Conservation (phyloP, 1,140 invertebrate genomes). For the Drosophila fuyamai region DNA sequence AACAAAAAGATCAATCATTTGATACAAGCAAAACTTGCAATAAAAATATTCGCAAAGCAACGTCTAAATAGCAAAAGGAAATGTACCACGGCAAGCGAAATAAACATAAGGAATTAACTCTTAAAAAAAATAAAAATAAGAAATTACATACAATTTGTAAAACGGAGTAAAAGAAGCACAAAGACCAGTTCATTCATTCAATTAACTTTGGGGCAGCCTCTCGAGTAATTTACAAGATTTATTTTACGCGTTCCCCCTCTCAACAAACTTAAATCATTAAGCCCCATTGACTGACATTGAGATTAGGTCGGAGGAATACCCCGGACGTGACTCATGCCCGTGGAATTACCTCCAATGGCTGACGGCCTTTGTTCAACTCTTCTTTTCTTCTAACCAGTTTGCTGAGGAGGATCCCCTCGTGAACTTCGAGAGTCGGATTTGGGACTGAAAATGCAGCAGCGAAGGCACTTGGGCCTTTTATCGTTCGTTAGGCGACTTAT, state of each 20-base stretch:
- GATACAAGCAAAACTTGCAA: conserved; percentile 41
- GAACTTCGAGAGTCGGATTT: conserved; percentile 21
- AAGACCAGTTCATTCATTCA: conserved; percentile 13
- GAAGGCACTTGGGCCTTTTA: conserved; percentile 7
- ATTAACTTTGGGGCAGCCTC: not conserved
- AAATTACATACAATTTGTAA: conserved; percentile 42
- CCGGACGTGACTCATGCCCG: conserved; percentile 69
- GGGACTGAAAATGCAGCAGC: not conserved
- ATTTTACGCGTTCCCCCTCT: conserved; percentile 14
- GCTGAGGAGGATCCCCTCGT: conserved; percentile 26
- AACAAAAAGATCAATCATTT: conserved; percentile 70
- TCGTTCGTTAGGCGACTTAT: conserved; percentile 36
- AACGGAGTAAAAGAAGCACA: not conserved
- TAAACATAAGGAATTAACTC: conserved; percentile 9
- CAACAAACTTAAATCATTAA: conserved; percentile 29
- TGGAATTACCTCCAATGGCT: conserved; percentile 23
- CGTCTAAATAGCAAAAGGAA: conserved; percentile 24
- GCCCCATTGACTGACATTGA: conserved; percentile 28
- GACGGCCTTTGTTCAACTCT: conserved; percentile 22
- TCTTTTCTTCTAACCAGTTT: conserved; percentile 58
- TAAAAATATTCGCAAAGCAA: conserved; percentile 15
- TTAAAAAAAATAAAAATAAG: conserved; percentile 28
- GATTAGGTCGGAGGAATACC: conserved; percentile 60
- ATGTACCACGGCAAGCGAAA: conserved; percentile 26
- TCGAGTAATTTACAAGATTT: conserved; percentile 25